These are phyloP conservation scores for Phalacrocorax brasilianus DNA, from an alignment of 2,113 vertebrate genomes.

Conservation along the genomic window DNA sequence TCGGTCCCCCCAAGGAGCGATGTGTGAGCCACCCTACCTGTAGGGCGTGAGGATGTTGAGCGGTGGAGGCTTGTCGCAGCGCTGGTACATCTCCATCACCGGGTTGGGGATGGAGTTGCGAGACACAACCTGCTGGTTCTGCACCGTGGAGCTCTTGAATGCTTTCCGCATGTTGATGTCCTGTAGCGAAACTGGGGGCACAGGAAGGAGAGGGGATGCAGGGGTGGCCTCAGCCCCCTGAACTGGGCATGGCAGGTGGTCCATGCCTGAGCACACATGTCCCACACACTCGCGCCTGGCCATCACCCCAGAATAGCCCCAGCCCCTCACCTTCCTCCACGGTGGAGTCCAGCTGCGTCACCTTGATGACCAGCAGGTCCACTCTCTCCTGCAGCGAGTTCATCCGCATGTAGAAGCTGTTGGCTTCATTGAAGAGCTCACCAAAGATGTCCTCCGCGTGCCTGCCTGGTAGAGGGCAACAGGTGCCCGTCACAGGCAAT, in stretches of 20 bases:
- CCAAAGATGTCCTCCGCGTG: constrained; percentile 93
- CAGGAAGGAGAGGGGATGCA: not conserved
- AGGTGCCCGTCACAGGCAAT: fast-evolving
- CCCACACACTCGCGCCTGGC: not conserved
- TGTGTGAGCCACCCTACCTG: constrained; percentile 59
- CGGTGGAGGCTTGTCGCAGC: constrained; percentile 88
- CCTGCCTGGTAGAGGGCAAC: constrained; percentile 66
- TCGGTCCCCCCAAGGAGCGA: fast-evolving
- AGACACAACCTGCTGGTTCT: constrained; percentile 93
- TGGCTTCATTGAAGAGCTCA: constrained; percentile 92
- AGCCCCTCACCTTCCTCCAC: constrained; percentile 87
- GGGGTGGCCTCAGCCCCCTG: fast-evolving
- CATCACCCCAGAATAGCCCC: not conserved
- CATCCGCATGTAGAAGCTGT: constrained; percentile 92
- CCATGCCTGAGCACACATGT: fast-evolving
- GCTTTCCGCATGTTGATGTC: constrained; percentile 96
- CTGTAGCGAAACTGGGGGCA: constrained; percentile 85
- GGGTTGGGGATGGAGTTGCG: constrained; percentile 90
- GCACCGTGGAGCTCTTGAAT: constrained; percentile 91
- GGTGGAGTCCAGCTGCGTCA: constrained; percentile 91
- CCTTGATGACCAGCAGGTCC: constrained; percentile 91
- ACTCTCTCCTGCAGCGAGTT: constrained; percentile 91
- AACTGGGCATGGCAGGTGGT: fast-evolving
- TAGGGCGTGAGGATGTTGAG: constrained; percentile 92
- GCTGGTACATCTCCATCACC: constrained; percentile 91